Percentiles rank a stretch among this genome's conserved stretches.
Conservation (phyloP, 1,140 invertebrate species). For the Paralvinella palmiformis region DNA sequence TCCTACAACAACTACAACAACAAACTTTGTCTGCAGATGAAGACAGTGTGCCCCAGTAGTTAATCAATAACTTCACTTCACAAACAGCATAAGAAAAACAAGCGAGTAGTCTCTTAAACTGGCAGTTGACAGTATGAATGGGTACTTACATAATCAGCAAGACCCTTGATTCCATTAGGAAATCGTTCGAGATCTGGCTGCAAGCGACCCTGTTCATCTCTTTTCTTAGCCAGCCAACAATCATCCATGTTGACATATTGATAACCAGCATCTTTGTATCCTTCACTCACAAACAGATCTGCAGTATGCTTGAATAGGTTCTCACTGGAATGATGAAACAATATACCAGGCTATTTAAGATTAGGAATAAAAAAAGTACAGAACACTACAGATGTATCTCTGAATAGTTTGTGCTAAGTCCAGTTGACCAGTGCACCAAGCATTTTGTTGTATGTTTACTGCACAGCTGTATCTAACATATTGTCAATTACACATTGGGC, state of each 20-base stretch:
- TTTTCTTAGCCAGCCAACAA: constrained; percentile 80
- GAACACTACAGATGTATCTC: neutral
- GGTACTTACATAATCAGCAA: constrained; percentile 72
- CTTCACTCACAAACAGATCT: constrained; percentile 78
- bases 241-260: constrained; percentile 89
- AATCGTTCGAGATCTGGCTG: constrained; percentile 77
- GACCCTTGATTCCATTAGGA: constrained; percentile 79
- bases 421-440: too few species aligned
- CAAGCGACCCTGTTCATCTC: constrained; percentile 66
- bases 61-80: too few species aligned
- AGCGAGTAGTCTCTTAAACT: too few species aligned
- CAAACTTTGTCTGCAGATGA: too few species aligned
- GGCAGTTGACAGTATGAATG: too few species aligned
- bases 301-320: constrained; percentile 83
- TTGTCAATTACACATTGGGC: too few species aligned
- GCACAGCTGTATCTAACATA: too few species aligned
- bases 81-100: too few species aligned
- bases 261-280: constrained; percentile 80
- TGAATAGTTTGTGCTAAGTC: too few species aligned
- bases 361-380: neutral
- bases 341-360: neutral
- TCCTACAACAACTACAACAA: neutral
- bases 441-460: too few species aligned
- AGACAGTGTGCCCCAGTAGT: too few species aligned
- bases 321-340: constrained; percentile 69